These are phyloP conservation scores for Ramphastos sulfuratus DNA, from an alignment of 2,113 vertebrate species.

Conservation along the genomic window DNA sequence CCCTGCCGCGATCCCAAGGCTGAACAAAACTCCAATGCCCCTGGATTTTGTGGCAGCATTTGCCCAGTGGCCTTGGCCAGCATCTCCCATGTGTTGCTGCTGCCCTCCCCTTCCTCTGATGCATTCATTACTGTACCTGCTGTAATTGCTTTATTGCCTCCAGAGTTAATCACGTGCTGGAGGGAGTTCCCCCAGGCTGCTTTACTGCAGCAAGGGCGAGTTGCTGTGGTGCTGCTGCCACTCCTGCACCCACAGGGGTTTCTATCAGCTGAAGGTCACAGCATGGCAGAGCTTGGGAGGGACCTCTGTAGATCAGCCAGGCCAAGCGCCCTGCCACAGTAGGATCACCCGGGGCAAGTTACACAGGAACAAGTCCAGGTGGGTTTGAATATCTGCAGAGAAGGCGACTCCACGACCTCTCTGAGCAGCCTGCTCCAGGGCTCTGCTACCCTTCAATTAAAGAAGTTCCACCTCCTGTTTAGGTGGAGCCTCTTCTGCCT, in stretches of 20 bases:
- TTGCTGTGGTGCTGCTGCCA: not conserved
- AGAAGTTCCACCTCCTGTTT: too few relatives aligned
- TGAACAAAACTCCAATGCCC: not conserved
- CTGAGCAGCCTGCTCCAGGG: too few relatives aligned
- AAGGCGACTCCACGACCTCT: too few relatives aligned
- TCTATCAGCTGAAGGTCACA: not conserved
- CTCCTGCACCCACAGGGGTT: not conserved
- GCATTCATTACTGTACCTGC: not conserved
- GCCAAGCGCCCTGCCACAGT: too few relatives aligned
- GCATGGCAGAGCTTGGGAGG: too few relatives aligned
- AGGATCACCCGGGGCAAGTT: too few relatives aligned
- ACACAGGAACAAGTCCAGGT: too few relatives aligned
- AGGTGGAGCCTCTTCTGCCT: too few relatives aligned
- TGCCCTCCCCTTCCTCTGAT: not conserved
- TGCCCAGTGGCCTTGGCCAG: not conserved
- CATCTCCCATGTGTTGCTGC: not conserved
- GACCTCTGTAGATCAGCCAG: too few relatives aligned
- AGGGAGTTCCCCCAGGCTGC: not conserved
- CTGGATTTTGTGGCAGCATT: not conserved
- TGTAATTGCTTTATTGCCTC: not conserved
- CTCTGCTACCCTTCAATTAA: too few relatives aligned
- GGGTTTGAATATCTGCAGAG: too few relatives aligned
- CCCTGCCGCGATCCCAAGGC: slow-evolving; percentile 10
- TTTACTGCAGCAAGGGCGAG: not conserved
- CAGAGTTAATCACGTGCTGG: not conserved